Evolutionary conservation across 2,113 vertebrate genomes (phyloP), one percentile per base, ranked within the genome.

Genomic region (Laterallus jamaicensis): DNA sequence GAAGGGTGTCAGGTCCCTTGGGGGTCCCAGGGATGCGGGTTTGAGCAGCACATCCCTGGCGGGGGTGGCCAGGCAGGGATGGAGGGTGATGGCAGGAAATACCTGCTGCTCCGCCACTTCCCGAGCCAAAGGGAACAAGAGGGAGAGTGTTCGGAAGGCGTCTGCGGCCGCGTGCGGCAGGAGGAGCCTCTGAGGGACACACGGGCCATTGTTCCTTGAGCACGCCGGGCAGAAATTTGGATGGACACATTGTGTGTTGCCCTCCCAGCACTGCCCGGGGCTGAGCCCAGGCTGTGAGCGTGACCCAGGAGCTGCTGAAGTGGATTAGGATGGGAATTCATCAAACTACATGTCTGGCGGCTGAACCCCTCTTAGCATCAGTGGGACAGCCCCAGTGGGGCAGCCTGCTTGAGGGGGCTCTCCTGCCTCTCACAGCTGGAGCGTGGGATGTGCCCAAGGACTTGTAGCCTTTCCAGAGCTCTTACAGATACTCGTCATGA

Each of bases 121-220:
- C 78, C 80, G 5, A 6, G 96, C 92, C 91, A 64, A 15, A 9
- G 52, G 5, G 69, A 96, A 96, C 96, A 96, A 93, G 90, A 64
- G 74, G 8, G 59, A 75, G 89, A 90, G 95, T 95, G 96, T 96
- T 96, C 0, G 14, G 71, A 88, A 83, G 40, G 91, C 13, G 88
- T 85, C 93, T 12, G 71, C 11, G 49, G 89, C 89, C 75, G 26
- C 40, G 56, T 84, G 94, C 2, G 15, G 84, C 94, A 81, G 95
- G 94, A 96, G 94, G 91, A 86, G 88, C 95, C 94, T 88, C 88
- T 4, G 8, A 52, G 86, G 94, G 92, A 96, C 95, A 97, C 95
- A 78, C 20, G 35, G 77, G 66, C 86, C 96, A 89, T 96, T 97
- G 96, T 96, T 95, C 89, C 86, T 81, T 37, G 42, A 81, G 77